phyloP scores from a whole-genome alignment of 2,888 invertebrate species.

The Drosophila koepferae region DNA sequence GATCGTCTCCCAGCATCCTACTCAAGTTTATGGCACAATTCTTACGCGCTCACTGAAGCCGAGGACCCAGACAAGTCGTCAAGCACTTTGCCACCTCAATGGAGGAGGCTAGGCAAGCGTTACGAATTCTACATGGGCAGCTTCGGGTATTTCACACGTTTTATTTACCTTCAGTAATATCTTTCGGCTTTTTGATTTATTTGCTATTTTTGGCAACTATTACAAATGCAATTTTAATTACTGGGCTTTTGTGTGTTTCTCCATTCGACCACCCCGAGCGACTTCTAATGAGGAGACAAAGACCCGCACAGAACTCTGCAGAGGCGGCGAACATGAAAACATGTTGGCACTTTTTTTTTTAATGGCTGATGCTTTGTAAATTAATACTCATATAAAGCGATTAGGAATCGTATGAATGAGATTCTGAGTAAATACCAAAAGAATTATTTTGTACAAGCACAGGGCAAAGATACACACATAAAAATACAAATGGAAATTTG shows the following conservation, averaged over 20 bases:
- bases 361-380: slow-evolving; percentile 20
- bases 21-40: slow-evolving; percentile 57
- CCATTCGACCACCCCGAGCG: slow-evolving; percentile 60
- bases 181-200: slow-evolving; percentile 3
- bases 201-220: slow-evolving; percentile 22
- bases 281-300: slow-evolving; percentile 56
- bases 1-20: slow-evolving; percentile 48
- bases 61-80: slow-evolving; percentile 20
- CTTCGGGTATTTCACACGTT: slow-evolving; percentile 13
- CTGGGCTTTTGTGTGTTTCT: slow-evolving; percentile 54
- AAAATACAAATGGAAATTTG: neutral
- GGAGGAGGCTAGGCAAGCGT: slow-evolving; percentile 14
- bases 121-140: slow-evolving; percentile 36
- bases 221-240: slow-evolving; percentile 68
- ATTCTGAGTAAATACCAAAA: slow-evolving; percentile 19
- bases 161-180: neutral
- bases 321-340: slow-evolving; percentile 57
- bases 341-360: slow-evolving; percentile 19
- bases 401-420: slow-evolving; percentile 27
- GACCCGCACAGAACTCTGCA: slow-evolving; percentile 47
- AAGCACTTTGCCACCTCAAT: slow-evolving; percentile 41
- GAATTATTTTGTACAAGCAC: neutral
- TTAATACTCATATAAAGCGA: slow-evolving; percentile 50
- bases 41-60: slow-evolving; percentile 30
- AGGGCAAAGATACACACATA: neutral